phyloP scores from a whole-genome alignment of 2,113 vertebrate genomes.

The Oncorhynchus nerka region DNA sequence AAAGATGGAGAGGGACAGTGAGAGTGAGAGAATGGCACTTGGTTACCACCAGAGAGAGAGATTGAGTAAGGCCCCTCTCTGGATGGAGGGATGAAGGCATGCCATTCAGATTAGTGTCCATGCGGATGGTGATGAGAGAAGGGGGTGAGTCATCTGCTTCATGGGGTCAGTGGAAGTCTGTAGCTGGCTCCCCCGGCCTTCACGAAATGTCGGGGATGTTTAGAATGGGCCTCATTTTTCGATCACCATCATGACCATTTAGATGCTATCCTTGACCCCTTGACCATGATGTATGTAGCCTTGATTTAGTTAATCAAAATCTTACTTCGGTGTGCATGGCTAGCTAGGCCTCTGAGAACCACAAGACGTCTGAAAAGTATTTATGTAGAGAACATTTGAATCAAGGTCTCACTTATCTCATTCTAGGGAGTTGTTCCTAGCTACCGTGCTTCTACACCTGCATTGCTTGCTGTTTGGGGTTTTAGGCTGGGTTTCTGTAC shows the following conservation, averaged over 20 bases:
- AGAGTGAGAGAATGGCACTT: too few relatives aligned
- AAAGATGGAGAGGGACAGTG: not conserved
- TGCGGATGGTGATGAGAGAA: constrained; percentile 26
- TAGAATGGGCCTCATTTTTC: constrained; percentile 19
- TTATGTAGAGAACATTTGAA: constrained; percentile 7
- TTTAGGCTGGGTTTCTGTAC: too few relatives aligned
- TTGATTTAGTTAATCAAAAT: too few relatives aligned
- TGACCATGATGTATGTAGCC: not conserved
- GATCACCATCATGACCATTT: not conserved
- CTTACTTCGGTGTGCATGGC: too few relatives aligned
- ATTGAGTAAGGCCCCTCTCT: constrained; percentile 26
- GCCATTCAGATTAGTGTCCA: constrained; percentile 45
- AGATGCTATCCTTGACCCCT: not conserved
- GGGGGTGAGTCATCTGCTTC: not conserved
- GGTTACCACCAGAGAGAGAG: too few relatives aligned
- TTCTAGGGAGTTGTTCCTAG: too few relatives aligned
- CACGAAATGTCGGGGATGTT: constrained; percentile 8
- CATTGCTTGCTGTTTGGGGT: too few relatives aligned
- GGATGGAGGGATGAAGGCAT: constrained; percentile 35
- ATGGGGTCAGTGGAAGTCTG: not conserved
- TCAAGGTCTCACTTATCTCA: constrained; percentile 9
- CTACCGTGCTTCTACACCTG: too few relatives aligned
- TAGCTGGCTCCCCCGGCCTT: constrained; percentile 11
- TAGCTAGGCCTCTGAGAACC: not conserved
- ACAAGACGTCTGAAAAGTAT: not conserved